phyloP scores from a whole-genome alignment of 2,113 vertebrate genomes.

The Macrotus californicus region DNA sequence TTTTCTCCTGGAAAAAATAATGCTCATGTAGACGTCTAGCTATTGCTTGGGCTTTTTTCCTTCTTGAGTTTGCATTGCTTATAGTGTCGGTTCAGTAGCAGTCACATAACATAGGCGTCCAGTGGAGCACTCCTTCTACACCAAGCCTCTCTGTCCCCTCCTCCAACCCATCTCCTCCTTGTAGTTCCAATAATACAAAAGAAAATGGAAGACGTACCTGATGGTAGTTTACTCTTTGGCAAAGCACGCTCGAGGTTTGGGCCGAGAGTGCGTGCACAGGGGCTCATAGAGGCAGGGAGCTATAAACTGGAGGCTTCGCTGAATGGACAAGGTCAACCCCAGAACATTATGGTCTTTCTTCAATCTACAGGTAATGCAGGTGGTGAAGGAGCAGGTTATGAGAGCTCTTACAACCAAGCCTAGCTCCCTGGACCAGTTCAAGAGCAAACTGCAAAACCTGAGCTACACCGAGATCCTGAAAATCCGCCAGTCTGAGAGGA shows the following conservation, averaged over 20 bases:
- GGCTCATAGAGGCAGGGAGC: background rate
- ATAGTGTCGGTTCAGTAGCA: background rate
- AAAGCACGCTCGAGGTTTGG: background rate
- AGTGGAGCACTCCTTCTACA: background rate
- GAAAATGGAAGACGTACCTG: background rate
- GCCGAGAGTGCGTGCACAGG: background rate
- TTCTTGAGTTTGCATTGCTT: background rate
- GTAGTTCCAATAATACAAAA: background rate
- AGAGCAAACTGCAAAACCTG: slow-evolving; percentile 98
- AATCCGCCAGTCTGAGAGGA: slow-evolving; percentile 99
- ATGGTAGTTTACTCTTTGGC: background rate
- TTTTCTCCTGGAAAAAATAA: slow-evolving; percentile 21
- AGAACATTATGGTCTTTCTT: slow-evolving; percentile 54
- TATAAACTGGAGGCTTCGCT: background rate
- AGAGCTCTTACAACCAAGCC: slow-evolving; percentile 97
- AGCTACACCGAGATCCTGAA: slow-evolving; percentile 99
- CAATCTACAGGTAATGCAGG: slow-evolving; percentile 94
- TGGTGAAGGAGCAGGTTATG: slow-evolving; percentile 99
- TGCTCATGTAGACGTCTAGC: background rate
- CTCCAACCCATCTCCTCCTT: background rate
- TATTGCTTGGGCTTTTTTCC: background rate
- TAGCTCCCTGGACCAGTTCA: slow-evolving; percentile 99
- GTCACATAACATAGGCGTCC: background rate
- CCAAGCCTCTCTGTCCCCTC: background rate
- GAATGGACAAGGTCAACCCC: background rate